phyloP scores from a whole-genome alignment of 2,888 invertebrate species.

The Mellilla xanthometata region DNA sequence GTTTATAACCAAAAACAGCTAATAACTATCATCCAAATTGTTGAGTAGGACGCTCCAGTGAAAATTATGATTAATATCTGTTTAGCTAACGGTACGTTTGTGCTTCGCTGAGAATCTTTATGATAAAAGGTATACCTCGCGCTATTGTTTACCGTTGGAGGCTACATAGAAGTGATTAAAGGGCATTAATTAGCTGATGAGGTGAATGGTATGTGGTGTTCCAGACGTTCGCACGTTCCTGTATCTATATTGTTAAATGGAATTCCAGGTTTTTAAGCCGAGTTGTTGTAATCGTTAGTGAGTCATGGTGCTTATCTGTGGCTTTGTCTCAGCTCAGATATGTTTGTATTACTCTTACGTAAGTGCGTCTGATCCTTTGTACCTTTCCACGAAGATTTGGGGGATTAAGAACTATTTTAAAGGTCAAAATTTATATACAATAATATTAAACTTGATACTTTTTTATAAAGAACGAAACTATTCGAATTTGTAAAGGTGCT shows the following conservation, averaged over 20 bases:
- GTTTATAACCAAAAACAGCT: conserved; percentile 67
- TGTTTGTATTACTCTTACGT: conserved; percentile 3
- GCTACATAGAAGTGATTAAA: conserved; percentile 52
- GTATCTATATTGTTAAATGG: conserved; percentile 46
- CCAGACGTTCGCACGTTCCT: conserved; percentile 45
- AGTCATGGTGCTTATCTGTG: conserved; percentile 29
- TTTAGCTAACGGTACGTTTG: conserved; percentile 71
- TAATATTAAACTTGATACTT: no score
- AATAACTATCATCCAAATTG: conserved; percentile 78
- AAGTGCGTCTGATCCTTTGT: conserved; percentile 3
- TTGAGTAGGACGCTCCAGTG: conserved; percentile 71
- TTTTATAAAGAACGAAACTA: no score
- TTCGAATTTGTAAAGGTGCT: no score
- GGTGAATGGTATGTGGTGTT: conserved; percentile 36
- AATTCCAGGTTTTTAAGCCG: conserved; percentile 36
- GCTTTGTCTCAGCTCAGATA: conserved; percentile 10
- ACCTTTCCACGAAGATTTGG: no score
- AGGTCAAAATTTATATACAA: no score
- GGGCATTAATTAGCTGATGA: conserved; percentile 62
- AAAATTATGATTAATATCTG: conserved; percentile 83
- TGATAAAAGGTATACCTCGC: conserved; percentile 23
- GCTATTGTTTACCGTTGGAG: conserved; percentile 23
- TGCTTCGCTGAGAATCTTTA: conserved; percentile 50
- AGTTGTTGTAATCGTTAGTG: conserved; percentile 23
- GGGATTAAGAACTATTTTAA: no score